phyloP scores from a whole-genome alignment of 2,888 invertebrate species.

The Sipha maydis region DNA sequence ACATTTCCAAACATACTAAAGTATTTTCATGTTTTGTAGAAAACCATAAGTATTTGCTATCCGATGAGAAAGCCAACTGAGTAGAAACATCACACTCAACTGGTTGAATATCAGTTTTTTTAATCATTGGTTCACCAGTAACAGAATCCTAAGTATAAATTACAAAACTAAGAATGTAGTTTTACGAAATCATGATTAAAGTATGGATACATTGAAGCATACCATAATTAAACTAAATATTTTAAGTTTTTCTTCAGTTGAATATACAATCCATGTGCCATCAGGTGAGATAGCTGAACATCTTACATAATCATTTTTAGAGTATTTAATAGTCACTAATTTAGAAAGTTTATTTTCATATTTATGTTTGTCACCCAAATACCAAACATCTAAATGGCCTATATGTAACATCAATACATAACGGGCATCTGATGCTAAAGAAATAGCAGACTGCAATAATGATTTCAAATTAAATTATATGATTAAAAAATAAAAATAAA shows the following conservation, averaged over 20 bases:
- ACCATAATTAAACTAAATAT: conserved; percentile 76
- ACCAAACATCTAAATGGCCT: conserved; percentile 68
- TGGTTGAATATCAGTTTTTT: conserved; percentile 45
- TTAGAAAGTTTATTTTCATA: conserved; percentile 53
- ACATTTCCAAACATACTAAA: conserved; percentile 50
- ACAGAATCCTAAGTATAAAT: conserved; percentile 62
- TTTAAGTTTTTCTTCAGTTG: conserved; percentile 75
- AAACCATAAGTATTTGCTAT: conserved; percentile 62
- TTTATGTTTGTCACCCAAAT: conserved; percentile 57
- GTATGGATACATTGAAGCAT: conserved; percentile 46
- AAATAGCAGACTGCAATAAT: conserved; percentile 50
- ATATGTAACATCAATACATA: conserved; percentile 68
- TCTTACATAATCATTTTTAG: conserved; percentile 69
- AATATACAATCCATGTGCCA: conserved; percentile 80
- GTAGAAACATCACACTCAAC: conserved; percentile 52
- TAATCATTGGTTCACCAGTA: conserved; percentile 59
- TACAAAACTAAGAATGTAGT: conserved; percentile 6
- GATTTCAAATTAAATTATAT: neutral
- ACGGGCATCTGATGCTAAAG: conserved; percentile 66
- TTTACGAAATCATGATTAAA: neutral
- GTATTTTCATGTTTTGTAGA: conserved; percentile 62
- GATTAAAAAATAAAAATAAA: neutral
- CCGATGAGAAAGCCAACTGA: conserved; percentile 55
- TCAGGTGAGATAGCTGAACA: conserved; percentile 78
- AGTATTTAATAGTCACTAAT: conserved; percentile 60